Evolutionary conservation across 2,888 invertebrate genomes (phyloP).

Genomic region (Drosophila greeni): DNA sequence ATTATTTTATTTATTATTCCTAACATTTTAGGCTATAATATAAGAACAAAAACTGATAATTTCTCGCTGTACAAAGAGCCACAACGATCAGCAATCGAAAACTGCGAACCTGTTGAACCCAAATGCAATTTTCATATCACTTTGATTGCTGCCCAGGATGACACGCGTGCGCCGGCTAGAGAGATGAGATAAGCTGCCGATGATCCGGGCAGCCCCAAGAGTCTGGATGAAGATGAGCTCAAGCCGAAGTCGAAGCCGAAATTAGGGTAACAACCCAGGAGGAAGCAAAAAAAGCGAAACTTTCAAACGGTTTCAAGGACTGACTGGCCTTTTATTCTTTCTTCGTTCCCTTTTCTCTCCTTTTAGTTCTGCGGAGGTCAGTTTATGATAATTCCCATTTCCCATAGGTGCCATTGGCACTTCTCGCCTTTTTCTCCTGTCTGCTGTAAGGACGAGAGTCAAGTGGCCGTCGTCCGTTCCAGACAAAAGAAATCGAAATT

Average conservation of each 20-base stretch:
- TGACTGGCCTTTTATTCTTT: slow-evolving; percentile 15
- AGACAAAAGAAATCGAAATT: slow-evolving; percentile 72
- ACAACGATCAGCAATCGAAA: slow-evolving; percentile 44
- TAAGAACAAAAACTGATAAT: neutral
- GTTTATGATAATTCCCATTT: slow-evolving; percentile 71
- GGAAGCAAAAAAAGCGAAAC: slow-evolving; percentile 61
- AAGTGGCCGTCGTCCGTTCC: slow-evolving; percentile 49
- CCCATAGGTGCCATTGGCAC: slow-evolving; percentile 73
- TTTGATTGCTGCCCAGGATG: slow-evolving; percentile 75
- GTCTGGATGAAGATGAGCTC: slow-evolving; percentile 50
- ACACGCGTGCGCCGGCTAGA: slow-evolving; percentile 68
- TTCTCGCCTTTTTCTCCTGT: slow-evolving; percentile 47
- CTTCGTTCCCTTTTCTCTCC: neutral
- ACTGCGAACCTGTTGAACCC: slow-evolving; percentile 74
- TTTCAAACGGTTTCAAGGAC: slow-evolving; percentile 75
- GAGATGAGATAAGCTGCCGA: slow-evolving; percentile 64
- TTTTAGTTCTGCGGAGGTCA: slow-evolving; percentile 53
- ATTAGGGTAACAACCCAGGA: slow-evolving; percentile 67
- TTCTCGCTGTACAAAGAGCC: slow-evolving; percentile 8
- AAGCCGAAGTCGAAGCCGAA: slow-evolving; percentile 36
- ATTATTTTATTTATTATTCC: too few relatives aligned
- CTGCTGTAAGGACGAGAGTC: slow-evolving; percentile 61
- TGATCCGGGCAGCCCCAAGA: slow-evolving; percentile 46
- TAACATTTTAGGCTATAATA: neutral
- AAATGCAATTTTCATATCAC: slow-evolving; percentile 77